Conservation (phyloP, 1,140 invertebrate species). For the Drosophila subobscura region DNA sequence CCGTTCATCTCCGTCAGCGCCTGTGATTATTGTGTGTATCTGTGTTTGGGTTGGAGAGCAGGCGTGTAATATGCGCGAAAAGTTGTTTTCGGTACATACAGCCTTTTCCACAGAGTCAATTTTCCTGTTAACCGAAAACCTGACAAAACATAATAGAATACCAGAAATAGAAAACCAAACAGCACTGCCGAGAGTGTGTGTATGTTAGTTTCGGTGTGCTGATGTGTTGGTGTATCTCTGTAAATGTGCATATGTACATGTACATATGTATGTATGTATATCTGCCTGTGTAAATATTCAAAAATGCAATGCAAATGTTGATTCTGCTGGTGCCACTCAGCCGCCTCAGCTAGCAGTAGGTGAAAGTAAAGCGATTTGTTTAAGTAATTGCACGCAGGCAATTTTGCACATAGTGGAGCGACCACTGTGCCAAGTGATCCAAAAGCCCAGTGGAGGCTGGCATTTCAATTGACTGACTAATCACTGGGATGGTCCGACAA, state of each 20-base stretch:
- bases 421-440: conserved; percentile 54
- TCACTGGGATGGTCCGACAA: conserved; percentile 21
- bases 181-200: conserved; percentile 26
- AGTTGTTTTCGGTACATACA: conserved; percentile 67
- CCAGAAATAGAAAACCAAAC: conserved; percentile 43
- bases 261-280: neutral
- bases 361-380: conserved; percentile 78
- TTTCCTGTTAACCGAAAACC: conserved; percentile 78
- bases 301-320: conserved; percentile 55
- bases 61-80: conserved; percentile 63
- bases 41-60: neutral
- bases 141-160: conserved; percentile 63
- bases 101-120: conserved; percentile 49
- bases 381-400: conserved; percentile 74
- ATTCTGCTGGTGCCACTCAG: conserved; percentile 42
- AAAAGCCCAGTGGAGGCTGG: conserved; percentile 7
- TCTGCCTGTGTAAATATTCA: conserved; percentile 37
- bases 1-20: conserved; percentile 14
- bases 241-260: neutral
- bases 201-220: conserved; percentile 12
- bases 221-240: conserved; percentile 21
- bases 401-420: conserved; percentile 30
- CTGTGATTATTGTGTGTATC: conserved; percentile 13
- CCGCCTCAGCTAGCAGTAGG: conserved; percentile 38
- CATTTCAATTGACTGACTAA: conserved; percentile 46